phyloP scores from a whole-genome alignment of 2,113 vertebrate genomes.

The Poeciliopsis prolifica region DNA sequence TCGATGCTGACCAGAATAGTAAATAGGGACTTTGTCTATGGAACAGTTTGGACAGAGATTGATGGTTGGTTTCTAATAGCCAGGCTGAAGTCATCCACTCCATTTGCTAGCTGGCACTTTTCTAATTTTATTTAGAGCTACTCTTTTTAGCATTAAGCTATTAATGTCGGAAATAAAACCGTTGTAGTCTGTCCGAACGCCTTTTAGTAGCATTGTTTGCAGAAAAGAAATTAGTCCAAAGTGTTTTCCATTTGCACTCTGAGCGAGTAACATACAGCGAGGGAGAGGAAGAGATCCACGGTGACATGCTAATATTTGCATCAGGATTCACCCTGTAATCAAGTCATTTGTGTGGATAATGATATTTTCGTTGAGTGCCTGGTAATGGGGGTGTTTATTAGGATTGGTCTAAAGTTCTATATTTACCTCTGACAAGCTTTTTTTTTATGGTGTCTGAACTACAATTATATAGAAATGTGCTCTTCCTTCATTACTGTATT shows the following conservation, averaged over 20 bases:
- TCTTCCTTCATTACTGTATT: background rate
- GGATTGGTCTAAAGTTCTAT: slow-evolving; percentile 18
- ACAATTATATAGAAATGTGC: background rate
- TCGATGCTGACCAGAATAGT: slow-evolving; percentile 57
- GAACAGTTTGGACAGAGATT: slow-evolving; percentile 59
- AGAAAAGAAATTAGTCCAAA: slow-evolving; percentile 16
- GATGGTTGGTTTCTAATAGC: slow-evolving; percentile 50
- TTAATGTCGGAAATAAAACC: slow-evolving; percentile 43
- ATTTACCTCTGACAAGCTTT: slow-evolving; percentile 26
- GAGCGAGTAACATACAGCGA: slow-evolving; percentile 16
- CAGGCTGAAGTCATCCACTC: slow-evolving; percentile 44
- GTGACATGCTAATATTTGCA: slow-evolving; percentile 46
- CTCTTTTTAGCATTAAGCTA: slow-evolving; percentile 49
- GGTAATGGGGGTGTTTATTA: slow-evolving; percentile 47
- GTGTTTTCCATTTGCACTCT: slow-evolving; percentile 13
- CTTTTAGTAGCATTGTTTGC: slow-evolving; percentile 43
- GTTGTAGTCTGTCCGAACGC: slow-evolving; percentile 5
- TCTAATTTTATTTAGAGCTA: slow-evolving; percentile 53
- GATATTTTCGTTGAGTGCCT: slow-evolving; percentile 46
- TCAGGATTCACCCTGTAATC: slow-evolving; percentile 54
- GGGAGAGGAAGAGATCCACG: slow-evolving; percentile 9
- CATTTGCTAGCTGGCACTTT: slow-evolving; percentile 51
- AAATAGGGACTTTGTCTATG: slow-evolving; percentile 63
- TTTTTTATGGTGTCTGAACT: slow-evolving; percentile 20
- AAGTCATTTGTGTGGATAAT: slow-evolving; percentile 64